Evolutionary conservation across 30 jellyfish, hydroid and myxozoan species (phyloP).

Genomic region (Chironex yamaguchii): DNA sequence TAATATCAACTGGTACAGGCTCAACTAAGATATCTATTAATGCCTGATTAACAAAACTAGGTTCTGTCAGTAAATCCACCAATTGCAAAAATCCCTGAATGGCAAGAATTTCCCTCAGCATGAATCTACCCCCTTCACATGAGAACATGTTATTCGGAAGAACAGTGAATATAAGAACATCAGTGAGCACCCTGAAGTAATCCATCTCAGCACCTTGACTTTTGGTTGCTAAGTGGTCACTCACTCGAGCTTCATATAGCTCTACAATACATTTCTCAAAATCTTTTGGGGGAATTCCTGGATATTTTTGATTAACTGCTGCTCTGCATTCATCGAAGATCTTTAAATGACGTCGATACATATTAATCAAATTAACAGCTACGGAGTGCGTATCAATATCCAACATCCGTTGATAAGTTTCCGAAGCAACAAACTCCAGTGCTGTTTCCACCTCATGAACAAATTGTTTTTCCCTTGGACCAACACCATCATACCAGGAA

Average conservation of each 20-base stretch:
- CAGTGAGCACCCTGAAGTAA: constrained; percentile 76
- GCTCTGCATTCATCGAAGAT: constrained; percentile 83
- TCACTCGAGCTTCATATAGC: constrained; percentile 82
- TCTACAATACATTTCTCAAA: constrained; percentile 83
- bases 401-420: constrained; percentile 59
- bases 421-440: constrained; percentile 70
- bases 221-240: constrained; percentile 74
- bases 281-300: constrained; percentile 78
- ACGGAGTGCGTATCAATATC: constrained; percentile 70
- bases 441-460: constrained; percentile 73
- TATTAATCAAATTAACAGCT: constrained; percentile 64
- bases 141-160: constrained; percentile 78
- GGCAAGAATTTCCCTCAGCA: constrained; percentile 91
- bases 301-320: constrained; percentile 86
- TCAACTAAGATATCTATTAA: constrained; percentile 88
- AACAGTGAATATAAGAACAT: constrained; percentile 64
- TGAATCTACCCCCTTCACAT: constrained; percentile 94
- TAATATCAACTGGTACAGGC: constrained; percentile 73
- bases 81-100: constrained; percentile 76
- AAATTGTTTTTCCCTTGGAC: constrained; percentile 86
- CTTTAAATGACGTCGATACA: constrained; percentile 78
- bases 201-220: constrained; percentile 88
- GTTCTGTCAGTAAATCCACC: constrained; percentile 75
- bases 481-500: constrained; percentile 86
- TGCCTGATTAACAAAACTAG: constrained; percentile 81